Base-by-base conservation (phyloP, 2,797 vertebrate genomes). In the Hozukius guyotensis region DNA sequence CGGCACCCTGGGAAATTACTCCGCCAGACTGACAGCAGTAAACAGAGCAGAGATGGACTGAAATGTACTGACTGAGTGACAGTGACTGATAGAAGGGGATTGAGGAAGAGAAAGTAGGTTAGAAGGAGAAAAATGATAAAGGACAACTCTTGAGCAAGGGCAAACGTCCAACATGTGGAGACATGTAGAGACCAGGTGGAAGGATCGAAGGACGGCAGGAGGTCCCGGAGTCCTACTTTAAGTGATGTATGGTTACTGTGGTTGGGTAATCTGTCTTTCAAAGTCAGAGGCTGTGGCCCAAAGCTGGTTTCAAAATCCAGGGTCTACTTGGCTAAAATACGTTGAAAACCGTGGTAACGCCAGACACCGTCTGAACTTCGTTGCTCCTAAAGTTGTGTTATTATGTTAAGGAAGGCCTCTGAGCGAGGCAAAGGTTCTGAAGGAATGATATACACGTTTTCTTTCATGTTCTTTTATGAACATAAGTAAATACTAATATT, bases 41-140 rank as follows among this genome's bases (percentile, higher is more conserved):
- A 88, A 87, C 59, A 69, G 61, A 82, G 74, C 65, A 42, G 60
- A 67, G 72, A 83, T 65, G 46, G 71, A 78, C 52, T 62, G 68
- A 72, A 73, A 80, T 76, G 38, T 64, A 52, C 59, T 56, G 71
- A 78, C 32, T 31, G 46, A 52, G 18, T 52, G 69, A 79, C 62
- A 66, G 31, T 32, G 75, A 80, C 49, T 42, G 71, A 63, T 5
- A 34, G 49, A 29, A 10, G 34, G 70, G 55, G 81, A 59, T 1
- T 20, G 20, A 72, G 82, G 34, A 78, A 71, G 49, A 22, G 8
- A 29, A 78, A 74, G 75, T 46, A 75, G 69, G 71, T 80, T 38
- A 64, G 62, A 49, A 27, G 65, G 16, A 65, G 55, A 57, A 67
- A 74, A 13, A 25, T n/a, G 29, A 36, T 38, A 62, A 77, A 84